Percentiles rank a stretch among this genome's conserved stretches.
Evolutionary conservation across 2,888 invertebrate genomes (phyloP).

Genomic region (Drosophila multiciliata): DNA sequence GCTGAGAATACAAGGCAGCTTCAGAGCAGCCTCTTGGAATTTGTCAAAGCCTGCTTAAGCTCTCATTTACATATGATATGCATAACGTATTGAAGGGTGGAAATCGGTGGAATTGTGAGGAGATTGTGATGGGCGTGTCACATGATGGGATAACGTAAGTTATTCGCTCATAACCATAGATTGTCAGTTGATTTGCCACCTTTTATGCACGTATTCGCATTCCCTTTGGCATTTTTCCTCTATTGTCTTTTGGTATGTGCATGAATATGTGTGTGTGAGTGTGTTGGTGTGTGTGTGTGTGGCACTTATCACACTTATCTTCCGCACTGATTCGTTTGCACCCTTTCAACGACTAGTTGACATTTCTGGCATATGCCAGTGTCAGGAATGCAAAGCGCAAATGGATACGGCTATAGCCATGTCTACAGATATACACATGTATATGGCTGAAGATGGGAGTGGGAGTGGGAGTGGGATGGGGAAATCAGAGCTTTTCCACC

Average conservation of each 20-base stretch:
- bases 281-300: constrained; percentile 23
- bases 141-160: constrained; percentile 33
- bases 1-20: constrained; percentile 18
- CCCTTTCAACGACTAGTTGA: constrained; percentile 22
- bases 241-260: constrained; percentile 7
- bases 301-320: constrained; percentile 58
- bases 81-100: constrained; percentile 9
- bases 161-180: constrained; percentile 67
- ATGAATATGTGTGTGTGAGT: constrained; percentile 3
- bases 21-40: constrained; percentile 16
- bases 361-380: constrained; percentile 57
- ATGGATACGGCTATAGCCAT: constrained; percentile 33
- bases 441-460: background rate
- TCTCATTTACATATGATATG: constrained; percentile 60
- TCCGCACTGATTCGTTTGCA: constrained; percentile 8
- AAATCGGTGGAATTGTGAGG: background rate
- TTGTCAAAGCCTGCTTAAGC: constrained; percentile 62
- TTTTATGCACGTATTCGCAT: constrained; percentile 44
- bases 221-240: constrained; percentile 20
- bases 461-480: constrained; percentile 3
- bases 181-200: constrained; percentile 64
- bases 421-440: constrained; percentile 1
- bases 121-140: background rate
- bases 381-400: constrained; percentile 61
- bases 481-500: constrained; percentile 1